These are phyloP conservation scores for Xiphorhynchus elegans DNA, from an alignment of 2,113 vertebrate species.

Conservation along the genomic window DNA sequence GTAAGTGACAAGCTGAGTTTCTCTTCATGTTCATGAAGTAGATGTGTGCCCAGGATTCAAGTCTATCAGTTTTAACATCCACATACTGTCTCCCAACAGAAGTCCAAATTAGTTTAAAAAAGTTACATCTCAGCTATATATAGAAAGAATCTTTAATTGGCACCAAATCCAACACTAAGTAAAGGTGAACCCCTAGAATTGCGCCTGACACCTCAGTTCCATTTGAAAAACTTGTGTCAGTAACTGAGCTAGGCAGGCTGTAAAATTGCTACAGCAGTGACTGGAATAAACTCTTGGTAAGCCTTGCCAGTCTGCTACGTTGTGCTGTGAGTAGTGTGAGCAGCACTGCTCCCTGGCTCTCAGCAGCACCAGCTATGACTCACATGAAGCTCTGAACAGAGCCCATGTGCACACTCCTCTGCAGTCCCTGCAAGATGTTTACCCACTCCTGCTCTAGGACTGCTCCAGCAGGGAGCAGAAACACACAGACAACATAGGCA, in stretches of 20 bases:
- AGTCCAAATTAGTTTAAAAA: neutral
- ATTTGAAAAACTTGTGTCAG: neutral
- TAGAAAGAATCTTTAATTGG: neutral
- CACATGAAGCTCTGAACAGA: constrained; percentile 20
- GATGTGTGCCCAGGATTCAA: neutral
- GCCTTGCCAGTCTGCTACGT: neutral
- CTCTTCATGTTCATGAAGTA: neutral
- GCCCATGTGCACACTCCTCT: constrained; percentile 58
- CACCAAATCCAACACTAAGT: neutral
- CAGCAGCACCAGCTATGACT: constrained; percentile 32
- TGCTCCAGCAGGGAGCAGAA: neutral
- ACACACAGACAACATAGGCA: rapidly evolving
- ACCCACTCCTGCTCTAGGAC: neutral
- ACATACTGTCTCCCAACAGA: neutral
- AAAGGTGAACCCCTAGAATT: neutral
- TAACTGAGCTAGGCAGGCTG: neutral
- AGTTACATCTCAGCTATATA: neutral
- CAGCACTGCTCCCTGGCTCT: neutral
- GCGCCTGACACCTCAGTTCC: neutral
- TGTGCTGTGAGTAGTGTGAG: neutral
- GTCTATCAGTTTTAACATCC: neutral
- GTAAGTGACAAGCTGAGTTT: neutral
- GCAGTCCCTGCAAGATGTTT: constrained; percentile 52
- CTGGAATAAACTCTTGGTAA: neutral
- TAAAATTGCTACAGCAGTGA: neutral